phyloP scores from a whole-genome alignment of 2,888 invertebrate genomes.

The Chrysolina haemoptera region DNA sequence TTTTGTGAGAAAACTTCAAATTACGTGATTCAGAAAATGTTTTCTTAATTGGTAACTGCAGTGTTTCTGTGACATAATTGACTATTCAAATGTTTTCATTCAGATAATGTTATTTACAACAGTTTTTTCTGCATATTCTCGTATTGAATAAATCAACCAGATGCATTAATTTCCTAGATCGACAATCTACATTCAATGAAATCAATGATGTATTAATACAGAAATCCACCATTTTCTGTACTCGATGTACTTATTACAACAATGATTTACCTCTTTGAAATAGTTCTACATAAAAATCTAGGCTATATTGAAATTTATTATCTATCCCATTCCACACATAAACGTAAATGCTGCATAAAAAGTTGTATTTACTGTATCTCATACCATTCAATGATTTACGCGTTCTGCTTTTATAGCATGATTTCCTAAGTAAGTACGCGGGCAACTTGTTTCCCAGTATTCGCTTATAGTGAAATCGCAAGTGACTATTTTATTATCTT shows the following conservation, averaged over 20 bases:
- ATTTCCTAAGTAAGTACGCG: conserved; percentile 4
- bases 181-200: conserved; percentile 2
- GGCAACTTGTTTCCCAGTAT: not conserved
- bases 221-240: not conserved
- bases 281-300: conserved; percentile 23
- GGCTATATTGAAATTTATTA: conserved; percentile 15
- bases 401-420: conserved; percentile 19
- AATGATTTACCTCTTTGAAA: conserved; percentile 3
- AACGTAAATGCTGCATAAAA: conserved; percentile 19
- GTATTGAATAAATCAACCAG: not conserved
- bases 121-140: not conserved
- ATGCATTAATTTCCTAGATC: not conserved
- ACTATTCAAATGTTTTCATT: no score
- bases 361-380: conserved; percentile 15
- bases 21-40: no score
- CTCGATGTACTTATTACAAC: not conserved
- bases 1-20: no score
- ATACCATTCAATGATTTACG: conserved; percentile 14
- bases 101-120: no score
- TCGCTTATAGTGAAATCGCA: no score
- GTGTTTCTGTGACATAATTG: no score
- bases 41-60: no score
- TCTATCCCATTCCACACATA: not conserved
- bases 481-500: no score
- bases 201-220: conserved; percentile 7